phyloP scores from a whole-genome alignment of 2,797 vertebrate species.

The Rhinella marina region DNA sequence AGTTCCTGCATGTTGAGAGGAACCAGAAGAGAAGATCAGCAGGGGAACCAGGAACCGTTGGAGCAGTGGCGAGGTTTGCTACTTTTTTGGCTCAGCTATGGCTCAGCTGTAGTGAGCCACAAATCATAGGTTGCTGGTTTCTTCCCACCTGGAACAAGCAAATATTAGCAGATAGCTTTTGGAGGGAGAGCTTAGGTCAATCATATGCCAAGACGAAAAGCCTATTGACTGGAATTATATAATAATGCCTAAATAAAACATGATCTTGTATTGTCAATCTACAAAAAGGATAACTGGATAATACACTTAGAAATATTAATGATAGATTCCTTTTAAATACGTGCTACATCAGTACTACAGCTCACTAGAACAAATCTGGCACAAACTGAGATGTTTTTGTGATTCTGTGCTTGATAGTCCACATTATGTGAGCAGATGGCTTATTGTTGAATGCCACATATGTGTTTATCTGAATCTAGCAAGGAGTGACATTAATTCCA shows the following conservation, averaged over 20 bases:
- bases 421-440: slow-evolving; percentile 55
- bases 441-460: slow-evolving; percentile 56
- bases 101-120: too few relatives aligned
- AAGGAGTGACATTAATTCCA: slow-evolving; percentile 31
- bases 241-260: neutral
- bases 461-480: slow-evolving; percentile 53
- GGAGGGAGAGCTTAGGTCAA: neutral
- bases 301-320: neutral
- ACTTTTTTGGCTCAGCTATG: too few relatives aligned
- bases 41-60: too few relatives aligned
- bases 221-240: too few relatives aligned
- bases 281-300: neutral
- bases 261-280: neutral
- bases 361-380: slow-evolving; percentile 45
- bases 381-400: slow-evolving; percentile 49
- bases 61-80: too few relatives aligned
- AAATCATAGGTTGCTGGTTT: neutral
- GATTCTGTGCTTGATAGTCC: slow-evolving; percentile 38
- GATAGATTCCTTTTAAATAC: slow-evolving; percentile 35
- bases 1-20: too few relatives aligned
- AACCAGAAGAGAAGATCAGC: too few relatives aligned
- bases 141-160: too few relatives aligned
- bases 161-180: neutral
- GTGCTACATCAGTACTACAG: slow-evolving; percentile 1
- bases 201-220: too few relatives aligned